Conservation (phyloP, 1,140 invertebrate genomes). For the Panagrolaimus sp. region DNA sequence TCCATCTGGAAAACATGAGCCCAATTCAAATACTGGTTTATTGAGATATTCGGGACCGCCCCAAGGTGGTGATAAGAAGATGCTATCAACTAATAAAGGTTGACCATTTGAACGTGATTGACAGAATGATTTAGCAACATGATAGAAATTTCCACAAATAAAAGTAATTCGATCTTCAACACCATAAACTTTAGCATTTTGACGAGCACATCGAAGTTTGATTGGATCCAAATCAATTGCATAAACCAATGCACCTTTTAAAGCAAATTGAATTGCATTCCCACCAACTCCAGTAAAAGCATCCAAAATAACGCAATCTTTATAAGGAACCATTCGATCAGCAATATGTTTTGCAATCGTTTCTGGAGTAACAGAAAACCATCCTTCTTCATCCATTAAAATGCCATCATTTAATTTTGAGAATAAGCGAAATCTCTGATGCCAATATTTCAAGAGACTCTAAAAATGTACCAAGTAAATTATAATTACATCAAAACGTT, state of each 20-base stretch:
- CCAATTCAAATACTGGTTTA: conserved; percentile 15
- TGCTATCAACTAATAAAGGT: conserved; percentile 66
- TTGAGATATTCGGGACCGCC: conserved; percentile 75
- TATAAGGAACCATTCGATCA: conserved; percentile 66
- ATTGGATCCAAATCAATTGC: conserved; percentile 57
- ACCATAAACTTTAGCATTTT: conserved; percentile 56
- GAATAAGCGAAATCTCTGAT: conserved; percentile 57
- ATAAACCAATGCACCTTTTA: conserved; percentile 68
- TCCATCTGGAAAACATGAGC: conserved; percentile 31
- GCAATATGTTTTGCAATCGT: conserved; percentile 84
- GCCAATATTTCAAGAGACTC: conserved; percentile 55
- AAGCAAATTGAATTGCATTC: conserved; percentile 92
- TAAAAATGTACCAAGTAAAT: not conserved
- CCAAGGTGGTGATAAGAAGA: conserved; percentile 94
- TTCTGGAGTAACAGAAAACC: conserved; percentile 98
- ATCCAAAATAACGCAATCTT: conserved; percentile 77
- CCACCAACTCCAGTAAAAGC: conserved; percentile 96
- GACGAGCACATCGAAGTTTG: conserved; percentile 52
- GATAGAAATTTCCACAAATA: conserved; percentile 80
- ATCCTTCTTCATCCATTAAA: conserved; percentile 63
- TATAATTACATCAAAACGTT: not conserved
- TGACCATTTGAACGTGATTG: conserved; percentile 60
- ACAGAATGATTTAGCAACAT: conserved; percentile 65
- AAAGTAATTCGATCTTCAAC: conserved; percentile 77
- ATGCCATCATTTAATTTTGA: conserved; percentile 54